These are phyloP conservation scores for Pelobates cultripes DNA, from an alignment of 2,797 vertebrate species.

Conservation along the genomic window DNA sequence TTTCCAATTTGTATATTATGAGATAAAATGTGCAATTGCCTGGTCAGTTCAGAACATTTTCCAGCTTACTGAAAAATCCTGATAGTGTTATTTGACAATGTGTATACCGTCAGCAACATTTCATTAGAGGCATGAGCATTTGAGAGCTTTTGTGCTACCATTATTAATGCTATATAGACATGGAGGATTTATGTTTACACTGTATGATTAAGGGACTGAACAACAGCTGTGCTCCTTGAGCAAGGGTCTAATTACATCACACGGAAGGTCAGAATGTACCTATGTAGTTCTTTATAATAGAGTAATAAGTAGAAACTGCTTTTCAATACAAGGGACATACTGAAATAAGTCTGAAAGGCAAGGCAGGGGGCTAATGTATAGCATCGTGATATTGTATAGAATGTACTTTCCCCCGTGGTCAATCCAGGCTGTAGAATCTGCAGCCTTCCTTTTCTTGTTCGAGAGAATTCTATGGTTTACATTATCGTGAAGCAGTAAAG, in stretches of 20 bases:
- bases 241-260: slow-evolving; percentile 18
- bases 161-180: slow-evolving; percentile 38
- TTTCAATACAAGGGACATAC: slow-evolving; percentile 8
- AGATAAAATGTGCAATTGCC: no score
- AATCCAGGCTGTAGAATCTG: no score
- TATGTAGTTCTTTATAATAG: not conserved
- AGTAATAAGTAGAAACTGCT: slow-evolving; percentile 12
- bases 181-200: slow-evolving; percentile 16
- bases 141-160: slow-evolving; percentile 3
- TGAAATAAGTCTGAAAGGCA: slow-evolving; percentile 6
- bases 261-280: slow-evolving; percentile 12
- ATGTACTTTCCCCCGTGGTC: not conserved
- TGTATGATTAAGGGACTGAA: slow-evolving; percentile 17
- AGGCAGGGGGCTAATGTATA: slow-evolving; percentile 24
- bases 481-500: no score
- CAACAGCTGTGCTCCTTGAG: slow-evolving; percentile 28
- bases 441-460: no score
- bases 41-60: no score
- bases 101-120: slow-evolving; percentile 35
- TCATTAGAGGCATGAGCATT: slow-evolving; percentile 16
- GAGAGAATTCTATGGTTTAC: no score
- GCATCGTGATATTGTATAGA: slow-evolving; percentile 3
- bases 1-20: no score
- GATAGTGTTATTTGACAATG: slow-evolving; percentile 11
- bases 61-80: no score